Percentiles rank a stretch among this genome's conserved stretches.
Conservation (phyloP, 1,140 invertebrate species). For the Drosophila trapezifrons region DNA sequence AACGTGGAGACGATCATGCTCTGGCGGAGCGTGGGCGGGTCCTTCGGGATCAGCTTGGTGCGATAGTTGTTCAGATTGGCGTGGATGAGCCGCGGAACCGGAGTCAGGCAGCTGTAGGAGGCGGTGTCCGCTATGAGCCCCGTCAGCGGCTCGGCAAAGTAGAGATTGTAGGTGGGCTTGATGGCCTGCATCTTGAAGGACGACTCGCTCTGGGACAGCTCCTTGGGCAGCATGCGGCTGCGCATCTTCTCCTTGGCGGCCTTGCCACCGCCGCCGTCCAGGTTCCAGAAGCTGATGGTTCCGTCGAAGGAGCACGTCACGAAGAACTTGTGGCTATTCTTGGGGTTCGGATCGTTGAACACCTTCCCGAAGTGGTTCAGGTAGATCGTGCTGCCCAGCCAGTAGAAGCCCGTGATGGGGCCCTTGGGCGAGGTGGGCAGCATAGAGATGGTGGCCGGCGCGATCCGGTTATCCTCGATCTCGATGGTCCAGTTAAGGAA, state of each 20-base stretch:
- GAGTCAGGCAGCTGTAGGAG: constrained; percentile 42
- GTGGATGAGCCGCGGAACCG: constrained; percentile 19
- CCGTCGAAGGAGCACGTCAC: constrained; percentile 88
- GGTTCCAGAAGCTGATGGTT: constrained; percentile 89
- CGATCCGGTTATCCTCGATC: constrained; percentile 85
- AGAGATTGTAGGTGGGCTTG: constrained; percentile 86
- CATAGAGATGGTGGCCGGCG: constrained; percentile 87
- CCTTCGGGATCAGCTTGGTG: constrained; percentile 73
- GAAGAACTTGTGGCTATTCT: constrained; percentile 86
- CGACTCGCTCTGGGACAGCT: constrained; percentile 86
- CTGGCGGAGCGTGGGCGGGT: constrained; percentile 78
- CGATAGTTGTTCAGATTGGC: constrained; percentile 57
- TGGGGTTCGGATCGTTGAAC: constrained; percentile 72
- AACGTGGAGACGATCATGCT: constrained; percentile 72
- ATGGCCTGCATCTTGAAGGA: constrained; percentile 86
- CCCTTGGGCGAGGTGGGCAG: constrained; percentile 87
- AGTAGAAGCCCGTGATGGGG: constrained; percentile 87
- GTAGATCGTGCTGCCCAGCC: constrained; percentile 87
- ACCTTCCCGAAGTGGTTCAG: constrained; percentile 87
- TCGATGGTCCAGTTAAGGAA: constrained; percentile 89
- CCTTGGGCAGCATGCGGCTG: constrained; percentile 84
- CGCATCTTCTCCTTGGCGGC: constrained; percentile 30
- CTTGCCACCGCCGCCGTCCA: constrained; percentile 83
- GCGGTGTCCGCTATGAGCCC: constrained; percentile 74
- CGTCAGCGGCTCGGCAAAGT: constrained; percentile 84